Conservation (phyloP, 1,140 invertebrate genomes). For the Popillia japonica region DNA sequence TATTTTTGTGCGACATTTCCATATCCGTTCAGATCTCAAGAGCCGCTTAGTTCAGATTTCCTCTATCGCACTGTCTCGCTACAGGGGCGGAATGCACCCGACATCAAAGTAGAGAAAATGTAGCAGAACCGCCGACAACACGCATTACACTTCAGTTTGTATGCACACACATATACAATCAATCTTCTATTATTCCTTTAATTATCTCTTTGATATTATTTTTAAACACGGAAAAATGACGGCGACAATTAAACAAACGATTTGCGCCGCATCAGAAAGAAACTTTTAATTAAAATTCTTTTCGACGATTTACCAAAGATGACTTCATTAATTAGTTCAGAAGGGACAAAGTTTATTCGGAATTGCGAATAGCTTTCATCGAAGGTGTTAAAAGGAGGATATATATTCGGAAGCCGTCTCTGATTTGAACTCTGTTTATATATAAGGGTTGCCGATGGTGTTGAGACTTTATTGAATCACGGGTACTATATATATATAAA, state of each 20-base stretch:
- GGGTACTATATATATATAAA: slow-evolving; percentile 48
- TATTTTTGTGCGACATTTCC: slow-evolving; percentile 49
- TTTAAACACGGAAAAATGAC: not conserved
- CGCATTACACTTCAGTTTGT: not conserved
- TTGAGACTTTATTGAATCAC: slow-evolving; percentile 56
- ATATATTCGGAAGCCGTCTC: slow-evolving; percentile 11
- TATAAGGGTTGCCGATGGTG: slow-evolving; percentile 55
- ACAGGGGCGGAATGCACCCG: slow-evolving; percentile 10
- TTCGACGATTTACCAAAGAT: not conserved
- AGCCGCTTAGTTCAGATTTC: slow-evolving; percentile 45
- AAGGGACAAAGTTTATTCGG: not conserved
- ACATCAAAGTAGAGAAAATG: slow-evolving; percentile 2
- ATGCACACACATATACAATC: not conserved
- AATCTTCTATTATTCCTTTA: no score
- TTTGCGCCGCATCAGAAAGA: not conserved
- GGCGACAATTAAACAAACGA: not conserved
- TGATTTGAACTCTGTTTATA: slow-evolving; percentile 18
- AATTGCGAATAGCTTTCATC: not conserved
- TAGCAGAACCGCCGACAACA: not conserved
- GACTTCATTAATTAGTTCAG: slow-evolving; percentile 12
- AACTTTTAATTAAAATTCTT: not conserved
- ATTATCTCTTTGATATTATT: not conserved
- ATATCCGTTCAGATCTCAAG: slow-evolving; percentile 46
- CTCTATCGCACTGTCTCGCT: slow-evolving; percentile 35
- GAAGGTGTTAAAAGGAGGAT: not conserved